These are phyloP conservation scores for Crenuchus spilurus DNA, from an alignment of 2,797 vertebrate species.

Conservation along the genomic window DNA sequence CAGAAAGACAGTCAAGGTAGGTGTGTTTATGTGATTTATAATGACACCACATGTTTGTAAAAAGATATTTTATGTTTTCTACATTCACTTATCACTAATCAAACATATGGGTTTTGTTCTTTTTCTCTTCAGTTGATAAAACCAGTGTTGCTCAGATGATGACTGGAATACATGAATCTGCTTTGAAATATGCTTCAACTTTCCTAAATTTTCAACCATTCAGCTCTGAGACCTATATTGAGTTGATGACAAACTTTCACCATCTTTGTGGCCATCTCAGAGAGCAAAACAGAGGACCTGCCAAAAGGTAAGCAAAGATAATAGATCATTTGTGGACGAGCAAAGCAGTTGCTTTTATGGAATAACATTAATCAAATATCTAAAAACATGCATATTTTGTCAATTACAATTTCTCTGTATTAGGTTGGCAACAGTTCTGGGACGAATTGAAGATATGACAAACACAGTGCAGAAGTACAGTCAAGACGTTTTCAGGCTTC, in stretches of 20 bases:
- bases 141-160: constrained; percentile 69
- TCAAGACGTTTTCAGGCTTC: constrained; percentile 54
- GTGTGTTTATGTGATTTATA: not conserved
- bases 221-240: constrained; percentile 75
- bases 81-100: not conserved
- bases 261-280: constrained; percentile 62
- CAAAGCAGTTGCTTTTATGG: not conserved
- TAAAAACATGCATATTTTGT: no score
- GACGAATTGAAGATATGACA: constrained; percentile 64
- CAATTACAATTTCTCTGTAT: not conserved
- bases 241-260: constrained; percentile 75
- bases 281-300: constrained; percentile 50
- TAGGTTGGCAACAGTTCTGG: constrained; percentile 59
- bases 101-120: not conserved
- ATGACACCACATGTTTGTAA: no score
- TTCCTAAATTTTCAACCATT: constrained; percentile 70
- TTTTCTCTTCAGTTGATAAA: constrained; percentile 50
- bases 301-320: constrained; percentile 67
- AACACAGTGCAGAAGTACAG: constrained; percentile 54
- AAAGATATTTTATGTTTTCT: not conserved
- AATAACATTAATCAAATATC: no score
- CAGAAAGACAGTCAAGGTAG: constrained; percentile 45
- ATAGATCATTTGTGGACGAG: not conserved
- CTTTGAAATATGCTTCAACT: constrained; percentile 68
- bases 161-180: constrained; percentile 80